Evolutionary conservation across 2,797 vertebrate genomes (phyloP), one percentile per base, ranked within the genome.

Genomic region (Meda fulgida): DNA sequence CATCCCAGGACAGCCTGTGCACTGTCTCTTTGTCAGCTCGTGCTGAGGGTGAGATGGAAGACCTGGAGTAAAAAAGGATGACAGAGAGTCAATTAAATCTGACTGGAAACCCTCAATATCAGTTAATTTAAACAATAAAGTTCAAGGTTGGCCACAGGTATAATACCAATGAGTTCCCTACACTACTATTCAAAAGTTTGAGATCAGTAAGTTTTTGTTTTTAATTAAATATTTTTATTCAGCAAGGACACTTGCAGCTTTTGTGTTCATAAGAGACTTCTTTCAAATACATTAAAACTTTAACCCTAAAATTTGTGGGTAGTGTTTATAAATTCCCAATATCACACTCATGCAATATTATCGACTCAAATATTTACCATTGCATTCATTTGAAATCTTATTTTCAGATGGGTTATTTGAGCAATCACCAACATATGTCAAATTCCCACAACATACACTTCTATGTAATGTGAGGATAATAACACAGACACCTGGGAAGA

Each of bases 41-140:
- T 97, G 90, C 92, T 99, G 97, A 0, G 97, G 97, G 89, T 99
- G 97, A 13, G 97, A 99, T 5, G 95, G 93, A 86, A 99, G 90
- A 9, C 97, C 98, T 99, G 86, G 21, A 34, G n/a, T 40, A 85
- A 16, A 13, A 36, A 51, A 13, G 51, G 26, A 46, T 14, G n/a
- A 38, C 14, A 8, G 9, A 31, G 13, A 29, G 23, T 70, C 8
- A 70, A 13, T 48, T 3, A 43, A 29, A 9, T 46, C 18, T 4
- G 4, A 18, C 75, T 38, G 8, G 51, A n/a, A 38, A 9, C 10
- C 38, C 21, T 2, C 4, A 16, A 79, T 34, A 48, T 34, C 60
- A 34, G 3, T 13, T 79, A 1, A 77, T 38, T 77, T 29, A 3
- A 77, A 9, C 51, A 23, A 31, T 10, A 23, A 6, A n/a, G 6